Evolutionary conservation across 2,888 invertebrate genomes (phyloP).

Genomic region (Patella pellucida): DNA sequence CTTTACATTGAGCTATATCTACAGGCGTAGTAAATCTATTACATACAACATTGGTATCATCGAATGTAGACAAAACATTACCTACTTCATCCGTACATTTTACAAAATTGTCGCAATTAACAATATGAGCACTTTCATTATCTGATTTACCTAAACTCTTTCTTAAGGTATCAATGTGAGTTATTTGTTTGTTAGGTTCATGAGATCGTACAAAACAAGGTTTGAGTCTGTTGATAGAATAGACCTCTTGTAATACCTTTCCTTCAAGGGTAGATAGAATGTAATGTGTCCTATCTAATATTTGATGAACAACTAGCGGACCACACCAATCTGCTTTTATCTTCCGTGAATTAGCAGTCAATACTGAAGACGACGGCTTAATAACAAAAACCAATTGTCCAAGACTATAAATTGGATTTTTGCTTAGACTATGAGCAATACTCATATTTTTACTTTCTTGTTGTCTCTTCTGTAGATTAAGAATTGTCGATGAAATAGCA

Average conservation of each 20-base stretch:
- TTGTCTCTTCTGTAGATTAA: no score
- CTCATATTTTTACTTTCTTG: no score
- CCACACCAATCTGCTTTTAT: no score
- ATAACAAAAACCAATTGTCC: no score
- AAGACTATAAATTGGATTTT: no score
- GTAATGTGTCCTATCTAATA: no score
- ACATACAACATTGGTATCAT: neutral
- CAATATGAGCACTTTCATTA: neutral
- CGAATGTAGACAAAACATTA: neutral
- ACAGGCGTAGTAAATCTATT: neutral
- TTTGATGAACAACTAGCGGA: no score
- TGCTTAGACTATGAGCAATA: no score
- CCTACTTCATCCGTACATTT: neutral
- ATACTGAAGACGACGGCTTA: no score
- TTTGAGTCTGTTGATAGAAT: neutral
- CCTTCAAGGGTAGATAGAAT: neutral
- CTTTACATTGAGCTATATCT: no score
- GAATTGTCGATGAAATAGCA: no score
- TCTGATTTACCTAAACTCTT: neutral
- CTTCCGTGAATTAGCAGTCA: no score
- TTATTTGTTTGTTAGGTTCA: neutral
- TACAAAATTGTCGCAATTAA: neutral
- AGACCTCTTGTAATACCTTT: neutral
- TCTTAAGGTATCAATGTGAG: neutral
- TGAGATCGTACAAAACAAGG: neutral